Base-by-base conservation (phyloP, 2,113 vertebrate species). In the Cochlearius cochlearius region DNA sequence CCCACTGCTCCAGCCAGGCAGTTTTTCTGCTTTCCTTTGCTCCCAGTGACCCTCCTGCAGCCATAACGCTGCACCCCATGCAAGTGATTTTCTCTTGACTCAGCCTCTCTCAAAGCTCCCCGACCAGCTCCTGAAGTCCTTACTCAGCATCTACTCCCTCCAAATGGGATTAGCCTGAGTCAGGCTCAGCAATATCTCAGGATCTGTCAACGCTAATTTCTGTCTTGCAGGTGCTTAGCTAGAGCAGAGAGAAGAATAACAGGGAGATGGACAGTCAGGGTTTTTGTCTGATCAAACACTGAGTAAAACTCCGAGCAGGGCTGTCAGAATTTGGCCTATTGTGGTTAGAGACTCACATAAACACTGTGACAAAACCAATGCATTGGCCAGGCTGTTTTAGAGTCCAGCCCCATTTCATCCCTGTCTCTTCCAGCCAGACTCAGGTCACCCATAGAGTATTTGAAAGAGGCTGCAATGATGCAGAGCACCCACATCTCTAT, bases 111-210 rank as follows among this genome's bases (percentile, higher is more conserved):
- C 32, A 34, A 23, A 86, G 85, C 90, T 74, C 90, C 81, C 82
- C 1, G 2, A 88, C 63, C 63, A 95, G 75, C 71, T 79, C 83
- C 82, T 64, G 43, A 88, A 92, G 47, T 74, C 58, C 59, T 93
- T 80, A 86, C 68, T 92, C 92, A 90, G 86, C 92, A 92, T 22
- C 56, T 88, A 55, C 68, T 86, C 41, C 45, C 78, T 92, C 79
- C 82, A 80, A 77, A 77, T 34, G 32, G 55, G 55, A 90, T 83
- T 73, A 73, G 55, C 52, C 60, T 43, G 75, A 86, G 68, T 80
- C 56, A 79, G 75, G n/a, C 88, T 88, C 75, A 86, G 75, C 76
- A 56, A 9, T 74, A 88, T 59, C 95, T 95, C 66, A 64, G 20
- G 62, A 92, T 68, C 58, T 77, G 39, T 38, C 10, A 3, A 53